These are phyloP conservation scores for Emydura subglobosa DNA, from an alignment of 2,113 vertebrate species.

Conservation along the genomic window DNA sequence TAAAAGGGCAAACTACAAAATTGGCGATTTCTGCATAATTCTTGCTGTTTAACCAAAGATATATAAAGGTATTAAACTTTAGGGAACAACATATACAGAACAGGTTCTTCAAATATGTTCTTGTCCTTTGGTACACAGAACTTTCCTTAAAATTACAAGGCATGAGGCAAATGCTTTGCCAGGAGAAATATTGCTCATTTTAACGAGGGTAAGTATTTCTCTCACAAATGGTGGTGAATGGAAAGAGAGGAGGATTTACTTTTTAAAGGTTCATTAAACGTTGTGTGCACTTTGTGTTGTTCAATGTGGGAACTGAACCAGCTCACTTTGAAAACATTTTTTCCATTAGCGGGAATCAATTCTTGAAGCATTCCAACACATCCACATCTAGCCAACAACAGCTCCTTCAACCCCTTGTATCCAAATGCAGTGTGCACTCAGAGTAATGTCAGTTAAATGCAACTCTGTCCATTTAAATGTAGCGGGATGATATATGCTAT, in stretches of 20 bases:
- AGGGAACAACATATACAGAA: background rate
- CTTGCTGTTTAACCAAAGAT: background rate
- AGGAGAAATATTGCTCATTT: conserved; percentile 39
- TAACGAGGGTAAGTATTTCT: conserved; percentile 18
- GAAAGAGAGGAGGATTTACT: conserved; percentile 22
- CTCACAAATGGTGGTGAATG: background rate
- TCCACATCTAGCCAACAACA: conserved; percentile 44
- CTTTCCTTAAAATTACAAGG: conserved; percentile 12
- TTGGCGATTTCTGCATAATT: background rate
- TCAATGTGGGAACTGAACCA: conserved; percentile 64
- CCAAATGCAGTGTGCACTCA: background rate
- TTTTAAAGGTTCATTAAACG: conserved; percentile 52
- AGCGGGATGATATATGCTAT: background rate
- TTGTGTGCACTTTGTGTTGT: conserved; percentile 57
- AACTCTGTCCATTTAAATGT: background rate
- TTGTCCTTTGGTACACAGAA: background rate
- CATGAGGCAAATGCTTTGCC: background rate
- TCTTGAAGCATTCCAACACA: conserved; percentile 71
- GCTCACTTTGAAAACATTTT: conserved; percentile 72
- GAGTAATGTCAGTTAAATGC: background rate
- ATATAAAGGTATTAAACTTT: background rate
- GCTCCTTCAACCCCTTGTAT: conserved; percentile 63
- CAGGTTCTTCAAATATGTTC: conserved; percentile 5
- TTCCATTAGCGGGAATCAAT: conserved; percentile 77
- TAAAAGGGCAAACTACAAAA: background rate